A percentile compares a stretch with the other conserved stretches of the same genome.
phyloP scores from a whole-genome alignment of 2,888 invertebrate species.

The Podabrus alpinus region DNA sequence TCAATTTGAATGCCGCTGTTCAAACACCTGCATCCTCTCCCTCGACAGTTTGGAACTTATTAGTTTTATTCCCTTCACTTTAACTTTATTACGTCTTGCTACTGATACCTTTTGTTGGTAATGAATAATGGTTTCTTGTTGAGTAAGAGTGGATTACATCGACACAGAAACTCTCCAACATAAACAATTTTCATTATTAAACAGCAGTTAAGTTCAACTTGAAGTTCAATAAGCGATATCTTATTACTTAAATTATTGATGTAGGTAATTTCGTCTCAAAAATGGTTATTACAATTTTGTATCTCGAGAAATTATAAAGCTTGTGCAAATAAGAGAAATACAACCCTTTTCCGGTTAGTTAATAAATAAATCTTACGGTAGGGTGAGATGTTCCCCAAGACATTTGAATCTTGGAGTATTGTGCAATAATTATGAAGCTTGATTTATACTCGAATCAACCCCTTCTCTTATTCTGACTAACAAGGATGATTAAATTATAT shows the following conservation, averaged over 20 bases:
- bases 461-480: slow-evolving; percentile 38
- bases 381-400: slow-evolving; percentile 35
- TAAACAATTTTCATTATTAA: slow-evolving; percentile 15
- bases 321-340: slow-evolving; percentile 8
- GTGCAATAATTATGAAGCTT: slow-evolving; percentile 37
- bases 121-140: slow-evolving; percentile 29
- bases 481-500: slow-evolving; percentile 49
- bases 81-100: slow-evolving; percentile 37
- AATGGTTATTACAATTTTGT: not conserved
- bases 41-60: slow-evolving; percentile 36
- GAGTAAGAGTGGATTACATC: slow-evolving; percentile 23
- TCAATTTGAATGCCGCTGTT: slow-evolving; percentile 44
- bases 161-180: slow-evolving; percentile 14
- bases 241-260: not conserved
- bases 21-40: slow-evolving; percentile 42
- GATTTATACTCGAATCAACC: slow-evolving; percentile 38
- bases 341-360: slow-evolving; percentile 26
- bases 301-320: slow-evolving; percentile 4
- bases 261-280: not conserved
- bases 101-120: slow-evolving; percentile 31
- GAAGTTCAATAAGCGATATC: not conserved
- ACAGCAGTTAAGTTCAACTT: not conserved
- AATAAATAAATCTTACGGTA: slow-evolving; percentile 33
- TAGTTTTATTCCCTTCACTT: slow-evolving; percentile 38
- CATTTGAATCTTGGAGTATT: slow-evolving; percentile 37